Percentiles rank a stretch among this genome's conserved stretches.
phyloP scores from a whole-genome alignment of 2,888 invertebrate genomes.

The Agapostemon virescens region DNA sequence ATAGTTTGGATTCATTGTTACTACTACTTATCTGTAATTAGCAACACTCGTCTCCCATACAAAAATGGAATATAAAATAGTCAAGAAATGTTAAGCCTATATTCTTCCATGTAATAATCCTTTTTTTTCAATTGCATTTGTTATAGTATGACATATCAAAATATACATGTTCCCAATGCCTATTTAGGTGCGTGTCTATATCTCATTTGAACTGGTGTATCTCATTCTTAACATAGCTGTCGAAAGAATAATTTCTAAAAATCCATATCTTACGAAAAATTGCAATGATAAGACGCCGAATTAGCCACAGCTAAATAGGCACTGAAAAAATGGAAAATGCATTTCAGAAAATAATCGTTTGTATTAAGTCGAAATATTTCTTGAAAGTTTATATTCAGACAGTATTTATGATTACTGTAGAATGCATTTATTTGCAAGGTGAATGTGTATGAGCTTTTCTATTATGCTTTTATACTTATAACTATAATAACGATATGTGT shows the following conservation, averaged over 20 bases:
- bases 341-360: slow-evolving; percentile 42
- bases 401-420: slow-evolving; percentile 45
- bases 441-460: slow-evolving; percentile 43
- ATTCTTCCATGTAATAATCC: slow-evolving; percentile 59
- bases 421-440: slow-evolving; percentile 53
- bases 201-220: not conserved
- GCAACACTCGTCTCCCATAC: slow-evolving; percentile 35
- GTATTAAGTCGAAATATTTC: not conserved
- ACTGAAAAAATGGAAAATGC: not conserved
- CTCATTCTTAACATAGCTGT: not conserved
- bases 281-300: not conserved
- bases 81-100: slow-evolving; percentile 46
- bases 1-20: slow-evolving; percentile 12
- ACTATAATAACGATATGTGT: slow-evolving; percentile 29
- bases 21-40: slow-evolving; percentile 35
- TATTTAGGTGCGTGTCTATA: not conserved
- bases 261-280: not conserved
- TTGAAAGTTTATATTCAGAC: slow-evolving; percentile 33
- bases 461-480: slow-evolving; percentile 54
- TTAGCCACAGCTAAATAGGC: not conserved
- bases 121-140: slow-evolving; percentile 40
- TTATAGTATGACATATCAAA: slow-evolving; percentile 30
- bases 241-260: not conserved
- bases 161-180: slow-evolving; percentile 13
- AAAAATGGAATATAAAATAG: slow-evolving; percentile 37